Conservation (phyloP, 30 jellyfish, hydroid and myxozoan species). For the Pseudorhiza aurosa region DNA sequence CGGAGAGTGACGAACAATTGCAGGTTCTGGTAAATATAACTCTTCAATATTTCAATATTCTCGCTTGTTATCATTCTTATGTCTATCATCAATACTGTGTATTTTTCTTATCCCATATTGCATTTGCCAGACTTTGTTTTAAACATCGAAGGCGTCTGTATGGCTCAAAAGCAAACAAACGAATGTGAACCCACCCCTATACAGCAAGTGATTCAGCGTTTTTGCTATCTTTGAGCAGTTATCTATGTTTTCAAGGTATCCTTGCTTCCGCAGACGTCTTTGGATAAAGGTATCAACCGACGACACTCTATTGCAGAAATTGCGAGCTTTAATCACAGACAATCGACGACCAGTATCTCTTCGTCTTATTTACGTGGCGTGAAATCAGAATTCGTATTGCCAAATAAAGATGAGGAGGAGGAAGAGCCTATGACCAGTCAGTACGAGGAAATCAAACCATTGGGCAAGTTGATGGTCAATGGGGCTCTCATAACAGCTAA, state of each 20-base stretch:
- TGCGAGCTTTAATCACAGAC: neutral
- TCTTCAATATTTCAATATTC: no score
- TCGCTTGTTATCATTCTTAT: neutral
- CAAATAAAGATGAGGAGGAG: neutral
- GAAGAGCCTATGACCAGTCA: neutral
- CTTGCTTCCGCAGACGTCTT: neutral
- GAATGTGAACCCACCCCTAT: no score
- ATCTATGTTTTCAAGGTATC: neutral
- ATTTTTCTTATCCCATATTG: no score
- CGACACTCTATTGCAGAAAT: slow-evolving; percentile 58
- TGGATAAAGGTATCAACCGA: neutral
- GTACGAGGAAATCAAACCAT: neutral
- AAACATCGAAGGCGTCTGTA: no score
- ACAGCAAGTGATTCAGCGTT: no score
- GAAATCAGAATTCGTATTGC: slow-evolving; percentile 4
- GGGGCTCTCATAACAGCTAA: slow-evolving; percentile 48
- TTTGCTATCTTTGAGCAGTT: no score
- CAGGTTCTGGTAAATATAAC: no score
- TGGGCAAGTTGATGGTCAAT: slow-evolving; percentile 48
- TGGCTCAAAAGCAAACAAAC: no score
- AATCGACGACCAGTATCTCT: neutral
- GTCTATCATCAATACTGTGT: neutral
- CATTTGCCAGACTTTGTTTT: no score
- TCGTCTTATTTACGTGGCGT: neutral
- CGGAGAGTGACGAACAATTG: no score